Percentiles rank a stretch among this genome's conserved stretches.
phyloP scores from a whole-genome alignment of 1,140 invertebrate genomes.

The Procambarus virginalis region DNA sequence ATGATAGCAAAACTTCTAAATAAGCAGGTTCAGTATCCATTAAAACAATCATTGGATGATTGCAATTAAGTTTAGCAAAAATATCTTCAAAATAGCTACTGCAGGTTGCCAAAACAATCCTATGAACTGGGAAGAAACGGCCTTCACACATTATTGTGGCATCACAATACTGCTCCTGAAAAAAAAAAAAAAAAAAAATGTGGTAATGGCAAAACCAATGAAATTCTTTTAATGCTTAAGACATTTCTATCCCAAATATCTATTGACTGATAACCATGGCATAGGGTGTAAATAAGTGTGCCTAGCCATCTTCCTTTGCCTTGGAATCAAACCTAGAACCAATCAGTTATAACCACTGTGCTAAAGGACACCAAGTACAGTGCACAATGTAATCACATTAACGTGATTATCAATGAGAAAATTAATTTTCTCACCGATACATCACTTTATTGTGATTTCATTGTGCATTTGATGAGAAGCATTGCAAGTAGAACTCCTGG shows the following conservation, averaged over 20 bases:
- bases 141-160: constrained; percentile 17
- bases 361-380: neutral
- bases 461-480: too few species aligned
- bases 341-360: neutral
- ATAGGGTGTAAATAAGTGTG: neutral
- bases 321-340: neutral
- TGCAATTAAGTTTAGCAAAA: constrained; percentile 1
- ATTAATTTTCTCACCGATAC: too few species aligned
- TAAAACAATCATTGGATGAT: constrained; percentile 9
- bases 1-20: neutral
- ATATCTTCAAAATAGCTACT: constrained; percentile 21
- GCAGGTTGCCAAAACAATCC: neutral
- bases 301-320: too few species aligned
- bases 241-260: neutral
- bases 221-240: neutral
- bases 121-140: neutral
- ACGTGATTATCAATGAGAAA: too few species aligned
- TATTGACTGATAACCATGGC: neutral
- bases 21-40: neutral
- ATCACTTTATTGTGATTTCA: too few species aligned
- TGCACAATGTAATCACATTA: too few species aligned
- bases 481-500: too few species aligned
- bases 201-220: neutral
- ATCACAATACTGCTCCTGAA: constrained; percentile 20
- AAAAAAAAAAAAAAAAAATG: neutral